Evolutionary conservation across 2,888 invertebrate species (phyloP), one percentile per base, ranked within the genome.

Genomic region (Ptilodon capucinus): DNA sequence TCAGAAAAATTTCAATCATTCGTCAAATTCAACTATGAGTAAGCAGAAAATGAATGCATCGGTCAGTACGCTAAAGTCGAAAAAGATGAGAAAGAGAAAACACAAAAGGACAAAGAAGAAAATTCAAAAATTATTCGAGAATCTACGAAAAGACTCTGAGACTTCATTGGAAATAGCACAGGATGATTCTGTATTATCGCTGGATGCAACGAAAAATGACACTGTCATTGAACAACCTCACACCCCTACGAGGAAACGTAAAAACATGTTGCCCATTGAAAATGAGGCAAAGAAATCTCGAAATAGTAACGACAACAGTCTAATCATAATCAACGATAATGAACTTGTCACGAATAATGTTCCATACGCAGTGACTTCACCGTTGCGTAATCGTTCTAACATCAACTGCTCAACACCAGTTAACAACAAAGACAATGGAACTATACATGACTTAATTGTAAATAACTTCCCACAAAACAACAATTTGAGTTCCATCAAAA

Each of bases 321-420:
- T 53, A 4, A 68, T 79, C 11, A 46, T 76, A 2, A 68, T 79
- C 7, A 60, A 60, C 21, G 76, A 82, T 50, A 74, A 81, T 23
- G 72, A 76, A n/a, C 48, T 68, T 16, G 23, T 60, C 1, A 38
- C 51, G 1, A 61, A 54, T 8, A 65, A 54, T 19, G 59, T 51
- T 16, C 42, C 54, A 11, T 51, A 47, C 19, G 39, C 52, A 2
- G n/a, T 56, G 1, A 59, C 48, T 25, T 55, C 77, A 14, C 71
- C 76, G 0, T 53, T 45, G 3, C 64, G 60, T 47, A 51, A 32
- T 2, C 42, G 40, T 2, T 2, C 64, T 8, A 68, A 75, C 0
- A 58, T 75, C 11, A 66, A 79, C 34, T 79, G 78, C 47, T 85
- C 87, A 0, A 86, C 86, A 4, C 86, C 86, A 0, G 67, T 75